Evolutionary conservation across 2,113 vertebrate species (phyloP), one percentile per base, ranked within the genome.

Genomic region (Sebastes schlegelii): DNA sequence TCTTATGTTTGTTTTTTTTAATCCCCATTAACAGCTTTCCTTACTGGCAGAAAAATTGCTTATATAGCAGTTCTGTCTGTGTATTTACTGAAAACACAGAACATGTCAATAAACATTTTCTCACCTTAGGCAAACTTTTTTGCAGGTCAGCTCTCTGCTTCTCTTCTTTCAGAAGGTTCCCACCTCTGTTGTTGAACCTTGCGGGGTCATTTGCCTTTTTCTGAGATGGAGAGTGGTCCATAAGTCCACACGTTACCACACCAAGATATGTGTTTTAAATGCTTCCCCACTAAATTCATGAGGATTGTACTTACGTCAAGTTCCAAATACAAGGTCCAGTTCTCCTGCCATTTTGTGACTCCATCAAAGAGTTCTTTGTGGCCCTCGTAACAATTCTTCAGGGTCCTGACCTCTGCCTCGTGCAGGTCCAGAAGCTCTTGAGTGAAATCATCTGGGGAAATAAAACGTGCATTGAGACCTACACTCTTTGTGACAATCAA

Each of bases 81-180:
- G 6, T 8, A 46, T 40, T 60, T 40, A 61, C 19, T 23, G n/a
- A 73, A 7, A 8, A n/a, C 1, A 26, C 0, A 46, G 8, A 11
- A 26, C 4, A 23, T 23, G 5, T 51, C 43, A 40, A 45, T 12
- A 14, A 49, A 65, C 19, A 54, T 74, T 42, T 68, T 6, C 92
- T 60, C 85, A 98, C 98, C 96, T 96, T 99, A 0, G 97, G 96
- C 58, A 99, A 95, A 0, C 93, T 96, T 91, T 97, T 99, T 85
- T 97, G 97, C 52, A 99, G 94, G 63, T 97, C 98, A 0, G 93
- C 90, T 43, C 98, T 94, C 83, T 98, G 97, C 73, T 99, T 99
- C 92, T 98, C 97, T 82, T 99, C 97, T 54, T 97, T 98, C 62
- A 99, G 93, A 40, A 99, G 97, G 86, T 97, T 98, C 3, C 98